Conservation (phyloP, 2,888 invertebrate species). For the Campoplex nolae region DNA sequence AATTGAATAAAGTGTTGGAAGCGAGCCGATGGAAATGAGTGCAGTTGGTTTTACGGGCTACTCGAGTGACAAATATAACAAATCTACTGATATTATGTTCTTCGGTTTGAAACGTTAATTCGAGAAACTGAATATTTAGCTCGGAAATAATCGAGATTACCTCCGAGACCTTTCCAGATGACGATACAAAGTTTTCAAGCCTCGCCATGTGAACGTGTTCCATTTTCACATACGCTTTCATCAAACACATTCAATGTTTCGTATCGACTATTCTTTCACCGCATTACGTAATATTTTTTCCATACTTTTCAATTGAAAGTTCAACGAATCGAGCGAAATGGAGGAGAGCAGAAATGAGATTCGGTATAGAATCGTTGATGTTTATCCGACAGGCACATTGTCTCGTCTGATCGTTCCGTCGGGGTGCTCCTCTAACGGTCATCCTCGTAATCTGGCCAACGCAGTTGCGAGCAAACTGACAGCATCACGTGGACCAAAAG, state of each 20-base stretch:
- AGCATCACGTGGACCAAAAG: slow-evolving; percentile 12
- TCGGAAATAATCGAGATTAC: neutral
- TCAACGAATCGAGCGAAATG: neutral
- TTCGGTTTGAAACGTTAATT: neutral
- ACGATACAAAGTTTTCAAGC: neutral
- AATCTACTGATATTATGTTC: too few species aligned
- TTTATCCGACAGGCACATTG: slow-evolving; percentile 57
- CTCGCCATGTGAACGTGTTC: neutral
- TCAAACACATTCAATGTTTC: too few species aligned
- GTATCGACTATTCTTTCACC: neutral
- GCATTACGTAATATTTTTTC: neutral
- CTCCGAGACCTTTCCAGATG: neutral
- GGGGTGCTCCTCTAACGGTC: slow-evolving; percentile 45
- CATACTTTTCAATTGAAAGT: neutral
- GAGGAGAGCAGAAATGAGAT: slow-evolving; percentile 8
- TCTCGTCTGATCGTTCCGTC: slow-evolving; percentile 54
- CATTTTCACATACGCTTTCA: neutral
- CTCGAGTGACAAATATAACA: slow-evolving; percentile 22
- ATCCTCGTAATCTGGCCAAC: slow-evolving; percentile 72
- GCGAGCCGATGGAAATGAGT: neutral
- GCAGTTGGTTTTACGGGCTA: slow-evolving; percentile 19
- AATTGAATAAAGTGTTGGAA: slow-evolving; percentile 42
- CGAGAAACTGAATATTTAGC: neutral
- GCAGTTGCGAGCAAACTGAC: slow-evolving; percentile 47
- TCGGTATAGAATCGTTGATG: slow-evolving; percentile 46